Evolutionary conservation across 1,140 invertebrate species (phyloP), one percentile per base, ranked within the genome.

Genomic region (Drosophila subobscura): DNA sequence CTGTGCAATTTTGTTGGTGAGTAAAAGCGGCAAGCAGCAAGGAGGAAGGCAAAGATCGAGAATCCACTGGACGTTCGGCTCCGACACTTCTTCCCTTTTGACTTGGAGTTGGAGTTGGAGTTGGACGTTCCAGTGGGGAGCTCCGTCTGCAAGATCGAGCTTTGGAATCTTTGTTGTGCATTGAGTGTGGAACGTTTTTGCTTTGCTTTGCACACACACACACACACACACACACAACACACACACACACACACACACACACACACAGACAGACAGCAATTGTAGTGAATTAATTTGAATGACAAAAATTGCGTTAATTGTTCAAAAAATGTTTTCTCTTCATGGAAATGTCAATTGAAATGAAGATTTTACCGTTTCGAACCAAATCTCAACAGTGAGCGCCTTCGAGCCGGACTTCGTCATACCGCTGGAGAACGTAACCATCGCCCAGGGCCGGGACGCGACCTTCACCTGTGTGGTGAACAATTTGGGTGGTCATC

Each of bases 391-490:
- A 59, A 59, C 85, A 91, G 90, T 91, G 79, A 75, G 93, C 85
- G 94, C 94, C 75, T 95, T 96, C 92, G 96, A 96, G 92, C 96
- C 96, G 89, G 95, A 97, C 92, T 97, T 97, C 93, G 93, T 95
- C 72, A 95, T 94, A 86, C 96, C 96, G 40, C 92, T 97, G 93
- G 95, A 96, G 93, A 97, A 97, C 93, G 94, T 97, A 91, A 97
- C 96, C 70, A 95, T 97, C 72, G 94, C 96, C 52, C 96, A 97
- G 92, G 96, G 96, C 52, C 93, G 96, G 78, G 96, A 97, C 70
- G 96, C 96, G 68, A 96, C 95, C 79, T 97, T 97, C 92, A 97
- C 96, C 64, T 97, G 96, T 90, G 95, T 97, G 88, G 96, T 97
- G 79, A 96, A 96, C 93, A 96, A 97, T 94, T 94, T 97, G 90